Percentiles rank a stretch among this genome's conserved stretches.
phyloP scores from a whole-genome alignment of 1,140 invertebrate species.

The Zaprionus gabonicus region DNA sequence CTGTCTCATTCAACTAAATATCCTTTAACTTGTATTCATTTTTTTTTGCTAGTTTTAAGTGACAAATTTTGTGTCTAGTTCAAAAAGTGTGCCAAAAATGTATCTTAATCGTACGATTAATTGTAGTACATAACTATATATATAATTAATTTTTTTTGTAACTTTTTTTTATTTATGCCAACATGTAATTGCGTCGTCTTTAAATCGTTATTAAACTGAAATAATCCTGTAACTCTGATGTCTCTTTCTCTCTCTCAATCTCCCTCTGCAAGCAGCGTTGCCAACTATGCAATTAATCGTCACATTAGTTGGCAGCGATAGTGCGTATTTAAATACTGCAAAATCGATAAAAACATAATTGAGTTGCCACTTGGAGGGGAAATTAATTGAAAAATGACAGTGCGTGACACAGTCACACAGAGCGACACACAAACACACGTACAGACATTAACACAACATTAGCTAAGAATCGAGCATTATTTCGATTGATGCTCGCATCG shows the following conservation, averaged over 20 bases:
- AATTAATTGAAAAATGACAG: not conserved
- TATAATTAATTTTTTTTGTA: conserved; percentile 42
- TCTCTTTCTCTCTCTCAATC: not conserved
- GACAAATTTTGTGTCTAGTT: conserved; percentile 34
- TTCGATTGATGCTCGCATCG: not conserved
- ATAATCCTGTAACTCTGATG: conserved; percentile 16
- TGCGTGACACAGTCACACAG: conserved; percentile 21
- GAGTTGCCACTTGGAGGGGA: not conserved
- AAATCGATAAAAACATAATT: not conserved
- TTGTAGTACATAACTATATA: conserved; percentile 36
- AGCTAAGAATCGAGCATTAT: not conserved
- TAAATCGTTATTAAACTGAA: conserved; percentile 42
- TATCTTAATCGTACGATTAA: conserved; percentile 19
- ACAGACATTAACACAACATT: conserved; percentile 36
- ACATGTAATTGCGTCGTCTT: conserved; percentile 21
- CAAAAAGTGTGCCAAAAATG: conserved; percentile 46
- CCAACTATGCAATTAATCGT: not conserved
- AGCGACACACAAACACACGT: not conserved
- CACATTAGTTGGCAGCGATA: not conserved
- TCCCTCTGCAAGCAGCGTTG: not conserved
- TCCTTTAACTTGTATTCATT: conserved; percentile 22
- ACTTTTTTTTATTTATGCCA: conserved; percentile 21
- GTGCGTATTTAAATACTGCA: conserved; percentile 29
- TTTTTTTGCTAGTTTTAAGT: conserved; percentile 45
- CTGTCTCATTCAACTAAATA: conserved; percentile 1